Evolutionary conservation across 92 coral and sea anemone species (phyloP).

Genomic region (Hydrozoanthus gracilis): DNA sequence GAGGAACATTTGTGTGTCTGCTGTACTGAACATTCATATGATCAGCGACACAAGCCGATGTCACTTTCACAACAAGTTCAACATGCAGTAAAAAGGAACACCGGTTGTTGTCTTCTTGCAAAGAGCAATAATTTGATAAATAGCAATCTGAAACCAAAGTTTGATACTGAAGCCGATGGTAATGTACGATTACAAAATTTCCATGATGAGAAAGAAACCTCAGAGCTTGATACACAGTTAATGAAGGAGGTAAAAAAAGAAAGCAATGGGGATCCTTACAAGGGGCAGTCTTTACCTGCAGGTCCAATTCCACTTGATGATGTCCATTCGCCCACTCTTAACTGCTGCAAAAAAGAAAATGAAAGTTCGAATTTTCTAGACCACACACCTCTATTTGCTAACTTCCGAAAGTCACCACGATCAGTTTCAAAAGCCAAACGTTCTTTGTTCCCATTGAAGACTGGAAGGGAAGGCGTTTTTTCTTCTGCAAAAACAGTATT

Average conservation of each 20-base stretch:
- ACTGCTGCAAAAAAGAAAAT: background rate
- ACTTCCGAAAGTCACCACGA: background rate
- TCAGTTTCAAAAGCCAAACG: background rate
- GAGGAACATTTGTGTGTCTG: slow-evolving; percentile 38
- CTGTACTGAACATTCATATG: background rate
- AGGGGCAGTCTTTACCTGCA: background rate
- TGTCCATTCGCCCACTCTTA: background rate
- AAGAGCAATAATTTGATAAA: background rate
- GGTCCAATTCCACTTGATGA: background rate
- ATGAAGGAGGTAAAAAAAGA: background rate
- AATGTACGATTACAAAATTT: background rate
- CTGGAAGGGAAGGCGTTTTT: background rate
- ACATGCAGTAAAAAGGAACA: slow-evolving; percentile 15
- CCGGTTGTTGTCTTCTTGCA: slow-evolving; percentile 4
- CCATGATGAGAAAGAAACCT: background rate
- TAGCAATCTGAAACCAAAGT: background rate
- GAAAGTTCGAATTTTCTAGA: background rate
- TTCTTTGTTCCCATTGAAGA: background rate
- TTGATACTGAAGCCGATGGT: background rate
- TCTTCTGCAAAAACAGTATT: background rate
- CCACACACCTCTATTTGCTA: background rate
- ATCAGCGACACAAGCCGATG: background rate
- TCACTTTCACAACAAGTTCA: slow-evolving; percentile 29
- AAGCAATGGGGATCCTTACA: background rate
- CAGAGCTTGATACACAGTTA: background rate